These are phyloP conservation scores for Tachina grossa DNA, from an alignment of 2,888 invertebrate genomes.

Conservation along the genomic window DNA sequence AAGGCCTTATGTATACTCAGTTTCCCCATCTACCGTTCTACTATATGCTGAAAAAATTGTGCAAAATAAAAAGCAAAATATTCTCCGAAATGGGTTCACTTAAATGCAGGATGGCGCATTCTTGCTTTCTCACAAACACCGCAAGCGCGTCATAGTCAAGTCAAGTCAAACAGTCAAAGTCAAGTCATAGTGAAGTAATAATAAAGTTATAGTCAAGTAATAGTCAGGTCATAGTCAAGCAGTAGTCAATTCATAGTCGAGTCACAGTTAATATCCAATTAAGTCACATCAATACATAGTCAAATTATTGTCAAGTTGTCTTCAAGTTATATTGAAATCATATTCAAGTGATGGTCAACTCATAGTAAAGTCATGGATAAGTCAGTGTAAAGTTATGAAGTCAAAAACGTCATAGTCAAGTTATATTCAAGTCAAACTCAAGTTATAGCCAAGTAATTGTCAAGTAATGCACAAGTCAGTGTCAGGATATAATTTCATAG, in stretches of 20 bases:
- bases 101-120: neutral
- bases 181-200: no score
- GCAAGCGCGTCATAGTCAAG: no score
- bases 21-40: neutral
- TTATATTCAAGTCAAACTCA: neutral
- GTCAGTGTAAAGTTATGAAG: no score
- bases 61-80: neutral
- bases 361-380: neutral
- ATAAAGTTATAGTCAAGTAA: no score
- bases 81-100: neutral
- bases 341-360: neutral
- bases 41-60: constrained; percentile 3
- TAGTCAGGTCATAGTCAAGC: neutral
- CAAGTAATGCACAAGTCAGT: no score
- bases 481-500: no score
- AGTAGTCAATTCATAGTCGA: neutral
- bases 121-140: neutral
- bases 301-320: neutral
- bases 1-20: constrained; percentile 53
- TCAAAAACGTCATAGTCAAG: no score
- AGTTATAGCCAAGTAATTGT: no score
- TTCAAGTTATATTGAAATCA: neutral
- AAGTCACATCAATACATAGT: neutral
- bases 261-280: neutral
- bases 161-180: no score